Base-by-base conservation (phyloP, 2,888 invertebrate species). In the Aproaerema taeniolella region DNA sequence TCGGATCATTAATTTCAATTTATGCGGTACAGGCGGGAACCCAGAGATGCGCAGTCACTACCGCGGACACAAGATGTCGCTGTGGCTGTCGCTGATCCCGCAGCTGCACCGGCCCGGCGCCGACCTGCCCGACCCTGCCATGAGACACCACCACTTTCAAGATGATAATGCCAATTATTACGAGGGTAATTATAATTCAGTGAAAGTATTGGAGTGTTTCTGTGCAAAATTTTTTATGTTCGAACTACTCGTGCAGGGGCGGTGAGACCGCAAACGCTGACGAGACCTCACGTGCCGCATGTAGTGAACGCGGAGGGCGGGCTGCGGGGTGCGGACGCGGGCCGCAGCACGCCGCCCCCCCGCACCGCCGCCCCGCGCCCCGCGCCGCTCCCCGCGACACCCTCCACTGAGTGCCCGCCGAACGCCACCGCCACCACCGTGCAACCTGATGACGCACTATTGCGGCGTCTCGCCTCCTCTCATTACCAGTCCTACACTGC, bases 81-180 rank as follows among this genome's bases (percentile, higher is more conserved):
- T 96, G 67, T 97, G 97, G 97, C 81, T 96, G 46, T 95, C 96
- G 53, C 89, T 96, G 37, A 93, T 96, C 65, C 96, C 96, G 38
- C 95, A 96, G 69, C 89, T 97, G 38, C 96, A 97, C 71, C 89
- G 93, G 43, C 94, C 95, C 8, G 95, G 95, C 12, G 81, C 89
- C 7, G 90, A 90, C 49, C 53, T 87, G 50, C 92, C 93, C 49
- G 95, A 95, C 64, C 91, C 94, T 46, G 93, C 93, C 45, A 95
- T 95, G 93, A 88, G 94, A 28, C 94, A 95, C 70, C 95, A 95
- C 70, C 96, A 96, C 70, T 93, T 96, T 61, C 91, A 93, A 57
- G 95, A 95, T 43, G 92, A 94, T 57, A 91, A 91, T 53, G 89
- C 91, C 39, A 91, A 92, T 73, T 93, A 93, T 66, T 94, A 94